These are phyloP conservation scores for Apamea crenata DNA, from an alignment of 2,888 invertebrate genomes.

Conservation along the genomic window DNA sequence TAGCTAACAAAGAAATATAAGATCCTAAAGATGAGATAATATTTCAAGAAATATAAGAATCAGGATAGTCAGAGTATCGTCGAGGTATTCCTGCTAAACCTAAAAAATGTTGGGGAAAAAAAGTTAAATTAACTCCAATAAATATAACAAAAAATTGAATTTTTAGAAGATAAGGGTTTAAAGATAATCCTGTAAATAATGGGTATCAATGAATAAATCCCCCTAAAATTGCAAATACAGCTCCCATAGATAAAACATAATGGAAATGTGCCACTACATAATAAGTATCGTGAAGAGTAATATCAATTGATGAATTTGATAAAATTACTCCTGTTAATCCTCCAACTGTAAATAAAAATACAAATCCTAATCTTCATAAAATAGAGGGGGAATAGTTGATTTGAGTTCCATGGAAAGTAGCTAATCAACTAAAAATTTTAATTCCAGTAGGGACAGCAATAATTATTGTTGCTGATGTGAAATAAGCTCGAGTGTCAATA, in stretches of 20 bases:
- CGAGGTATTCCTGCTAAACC: no score
- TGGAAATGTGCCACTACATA: slow-evolving; percentile 96
- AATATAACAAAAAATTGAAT: no score
- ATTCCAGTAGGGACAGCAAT: slow-evolving; percentile 96
- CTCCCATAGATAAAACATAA: slow-evolving; percentile 95
- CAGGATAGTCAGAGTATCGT: no score
- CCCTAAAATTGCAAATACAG: slow-evolving; percentile 94
- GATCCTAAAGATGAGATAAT: no score
- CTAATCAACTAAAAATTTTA: slow-evolving; percentile 95
- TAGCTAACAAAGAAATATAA: no score
- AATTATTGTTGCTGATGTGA: slow-evolving; percentile 96
- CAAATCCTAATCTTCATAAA: slow-evolving; percentile 93
- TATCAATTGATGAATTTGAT: no score
- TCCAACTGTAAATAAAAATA: slow-evolving; percentile 83
- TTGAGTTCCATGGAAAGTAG: slow-evolving; percentile 92
- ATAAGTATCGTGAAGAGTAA: slow-evolving; percentile 88
- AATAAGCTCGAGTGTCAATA: slow-evolving; percentile 95
- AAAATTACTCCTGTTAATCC: no score
- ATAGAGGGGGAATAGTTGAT: slow-evolving; percentile 90
- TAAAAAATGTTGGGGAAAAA: no score
- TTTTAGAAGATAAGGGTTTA: no score
- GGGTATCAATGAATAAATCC: slow-evolving; percentile 94
- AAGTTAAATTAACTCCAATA: no score
- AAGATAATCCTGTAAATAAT: no score
- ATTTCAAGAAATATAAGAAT: no score